Conservation (phyloP, 2,888 invertebrate species). For the Gandaritis pyraliata region DNA sequence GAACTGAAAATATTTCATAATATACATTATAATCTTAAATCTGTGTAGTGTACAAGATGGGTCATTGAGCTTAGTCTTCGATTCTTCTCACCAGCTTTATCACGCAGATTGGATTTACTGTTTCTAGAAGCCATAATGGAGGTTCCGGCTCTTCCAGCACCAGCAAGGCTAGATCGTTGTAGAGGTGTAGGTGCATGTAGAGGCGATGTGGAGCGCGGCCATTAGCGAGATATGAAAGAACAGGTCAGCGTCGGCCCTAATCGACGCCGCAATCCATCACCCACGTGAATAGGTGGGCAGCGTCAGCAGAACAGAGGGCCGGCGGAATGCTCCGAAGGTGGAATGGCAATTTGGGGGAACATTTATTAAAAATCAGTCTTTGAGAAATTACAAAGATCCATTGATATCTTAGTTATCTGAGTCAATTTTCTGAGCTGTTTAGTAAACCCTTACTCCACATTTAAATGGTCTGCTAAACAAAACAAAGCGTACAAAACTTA, state of each 20-base stretch:
- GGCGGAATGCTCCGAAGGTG: constrained; percentile 4
- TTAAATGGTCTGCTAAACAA: too few relatives aligned
- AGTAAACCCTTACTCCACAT: too few relatives aligned
- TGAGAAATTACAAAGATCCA: neutral
- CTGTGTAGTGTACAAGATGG: too few relatives aligned
- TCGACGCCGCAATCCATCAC: constrained; percentile 83
- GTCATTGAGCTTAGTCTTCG: too few relatives aligned
- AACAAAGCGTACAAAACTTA: too few relatives aligned
- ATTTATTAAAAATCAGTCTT: neutral
- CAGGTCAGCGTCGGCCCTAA: constrained; percentile 81
- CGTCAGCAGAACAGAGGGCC: constrained; percentile 50
- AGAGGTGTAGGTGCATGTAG: constrained; percentile 43
- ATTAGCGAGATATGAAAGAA: constrained; percentile 83
- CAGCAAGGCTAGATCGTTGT: constrained; percentile 9
- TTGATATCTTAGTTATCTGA: neutral
- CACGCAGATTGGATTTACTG: too few relatives aligned
- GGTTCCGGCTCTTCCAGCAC: constrained; percentile 42
- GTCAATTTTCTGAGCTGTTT: too few relatives aligned
- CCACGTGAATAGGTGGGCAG: constrained; percentile 77
- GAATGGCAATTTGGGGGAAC: constrained; percentile 5
- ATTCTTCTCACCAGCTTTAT: too few relatives aligned
- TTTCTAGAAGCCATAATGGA: too few relatives aligned
- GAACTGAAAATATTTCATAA: too few relatives aligned
- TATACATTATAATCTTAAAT: too few relatives aligned
- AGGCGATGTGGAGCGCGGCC: constrained; percentile 58